Percentiles rank a stretch among this genome's conserved stretches.
phyloP scores from a whole-genome alignment of 2,797 vertebrate genomes.

The Sebastiscus albofasciatus region DNA sequence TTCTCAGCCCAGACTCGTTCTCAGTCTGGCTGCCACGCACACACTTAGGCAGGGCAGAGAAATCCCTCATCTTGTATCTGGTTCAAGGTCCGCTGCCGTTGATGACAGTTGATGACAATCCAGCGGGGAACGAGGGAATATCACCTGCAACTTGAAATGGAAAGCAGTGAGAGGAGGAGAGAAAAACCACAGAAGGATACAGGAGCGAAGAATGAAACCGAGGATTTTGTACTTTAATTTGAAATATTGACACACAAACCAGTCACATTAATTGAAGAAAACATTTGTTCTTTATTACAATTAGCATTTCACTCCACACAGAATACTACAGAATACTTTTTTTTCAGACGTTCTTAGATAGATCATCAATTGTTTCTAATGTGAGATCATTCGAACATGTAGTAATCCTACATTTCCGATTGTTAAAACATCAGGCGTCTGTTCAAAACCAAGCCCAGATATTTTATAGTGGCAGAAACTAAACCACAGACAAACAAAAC shows the following conservation, averaged over 20 bases:
- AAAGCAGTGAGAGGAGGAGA: conserved; percentile 39
- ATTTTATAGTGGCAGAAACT: conserved; percentile 38
- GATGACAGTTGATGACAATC: conserved; percentile 83
- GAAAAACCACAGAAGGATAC: not conserved
- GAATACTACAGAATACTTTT: not conserved
- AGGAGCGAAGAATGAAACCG: not conserved
- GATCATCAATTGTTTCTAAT: conserved; percentile 27
- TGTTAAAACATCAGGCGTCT: conserved; percentile 38
- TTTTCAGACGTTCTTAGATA: not conserved
- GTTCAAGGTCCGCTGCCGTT: conserved; percentile 82
- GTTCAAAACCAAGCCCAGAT: conserved; percentile 37
- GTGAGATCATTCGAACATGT: conserved; percentile 21
- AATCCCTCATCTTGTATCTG: conserved; percentile 82
- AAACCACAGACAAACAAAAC: conserved; percentile 43
- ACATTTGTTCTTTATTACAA: not conserved
- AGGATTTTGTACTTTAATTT: conserved; percentile 26
- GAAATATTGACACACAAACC: conserved; percentile 17
- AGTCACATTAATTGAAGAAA: conserved; percentile 6
- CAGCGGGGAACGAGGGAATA: conserved; percentile 64
- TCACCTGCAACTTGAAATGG: conserved; percentile 67
- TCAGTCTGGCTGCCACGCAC: conserved; percentile 43
- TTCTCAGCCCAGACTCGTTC: conserved; percentile 33
- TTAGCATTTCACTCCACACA: not conserved
- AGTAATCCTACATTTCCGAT: conserved; percentile 12
- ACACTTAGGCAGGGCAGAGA: conserved; percentile 58